A percentile compares a stretch with the other conserved stretches of the same genome.
phyloP scores from a whole-genome alignment of 2,888 invertebrate genomes.

The Drosophila mulleri region DNA sequence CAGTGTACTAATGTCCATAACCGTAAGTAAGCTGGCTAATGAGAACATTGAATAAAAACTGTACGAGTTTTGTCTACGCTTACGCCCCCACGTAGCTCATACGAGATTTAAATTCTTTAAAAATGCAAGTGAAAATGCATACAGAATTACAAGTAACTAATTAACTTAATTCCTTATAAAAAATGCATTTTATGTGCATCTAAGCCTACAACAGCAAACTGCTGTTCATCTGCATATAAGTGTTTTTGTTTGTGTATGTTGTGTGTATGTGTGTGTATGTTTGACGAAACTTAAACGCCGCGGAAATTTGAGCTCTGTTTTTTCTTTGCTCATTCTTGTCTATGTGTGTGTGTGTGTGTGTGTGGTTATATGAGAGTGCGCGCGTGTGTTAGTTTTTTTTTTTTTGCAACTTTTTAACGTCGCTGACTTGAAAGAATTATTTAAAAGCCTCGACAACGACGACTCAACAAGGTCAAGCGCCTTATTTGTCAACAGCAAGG shows the following conservation, averaged over 20 bases:
- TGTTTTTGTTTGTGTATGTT: not conserved
- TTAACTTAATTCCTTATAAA: conserved; percentile 35
- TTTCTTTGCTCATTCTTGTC: conserved; percentile 44
- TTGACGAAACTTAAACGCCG: conserved; percentile 62
- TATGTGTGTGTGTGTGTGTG: conserved; percentile 25
- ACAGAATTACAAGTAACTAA: conserved; percentile 40
- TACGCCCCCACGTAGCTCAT: conserved; percentile 68
- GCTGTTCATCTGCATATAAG: conserved; percentile 2
- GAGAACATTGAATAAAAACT: conserved; percentile 4
- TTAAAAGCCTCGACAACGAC: conserved; percentile 61
- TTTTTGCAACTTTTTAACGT: conserved; percentile 67
- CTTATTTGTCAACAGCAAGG: conserved; percentile 69
- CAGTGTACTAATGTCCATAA: conserved; percentile 84
- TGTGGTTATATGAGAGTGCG: conserved; percentile 36
- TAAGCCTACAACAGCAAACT: conserved; percentile 34
- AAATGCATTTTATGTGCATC: conserved; percentile 37
- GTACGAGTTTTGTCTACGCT: conserved; percentile 22
- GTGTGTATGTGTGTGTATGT: conserved; percentile 26
- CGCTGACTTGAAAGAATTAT: conserved; percentile 73
- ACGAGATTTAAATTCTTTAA: conserved; percentile 45
- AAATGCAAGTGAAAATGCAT: conserved; percentile 53
- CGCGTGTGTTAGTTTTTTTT: conserved; percentile 54
- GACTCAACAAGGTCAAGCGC: conserved; percentile 75
- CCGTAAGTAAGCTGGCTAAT: conserved; percentile 77
- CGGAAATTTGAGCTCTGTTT: conserved; percentile 72